These are phyloP conservation scores for Galagoides demidoff DNA, from an alignment of 2,797 vertebrate genomes.

Conservation along the genomic window DNA sequence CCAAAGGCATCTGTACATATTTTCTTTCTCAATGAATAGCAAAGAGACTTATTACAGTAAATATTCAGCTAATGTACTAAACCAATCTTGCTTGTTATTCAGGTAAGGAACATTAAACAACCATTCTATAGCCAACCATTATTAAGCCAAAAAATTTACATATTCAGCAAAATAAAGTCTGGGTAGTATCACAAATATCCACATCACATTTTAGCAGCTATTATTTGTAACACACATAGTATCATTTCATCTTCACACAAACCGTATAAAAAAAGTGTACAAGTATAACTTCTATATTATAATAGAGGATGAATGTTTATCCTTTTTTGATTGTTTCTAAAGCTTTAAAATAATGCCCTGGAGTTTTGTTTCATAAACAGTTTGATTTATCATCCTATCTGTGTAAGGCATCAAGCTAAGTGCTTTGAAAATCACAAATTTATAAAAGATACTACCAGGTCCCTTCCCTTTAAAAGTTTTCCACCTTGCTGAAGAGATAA, in stretches of 20 bases:
- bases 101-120: neutral
- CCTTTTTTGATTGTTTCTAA: neutral
- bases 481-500: neutral
- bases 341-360: neutral
- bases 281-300: neutral
- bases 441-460: neutral
- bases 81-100: neutral
- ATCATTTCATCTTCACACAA: neutral
- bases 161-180: neutral
- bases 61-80: neutral
- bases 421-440: neutral
- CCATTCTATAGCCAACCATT: neutral
- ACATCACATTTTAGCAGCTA: neutral
- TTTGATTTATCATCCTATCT: neutral
- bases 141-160: neutral
- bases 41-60: neutral
- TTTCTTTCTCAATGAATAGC: neutral
- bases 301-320: neutral
- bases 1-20: neutral
- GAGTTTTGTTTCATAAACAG: neutral
- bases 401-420: neutral
- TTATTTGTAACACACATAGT: neutral
- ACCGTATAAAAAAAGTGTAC: neutral
- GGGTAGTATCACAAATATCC: neutral
- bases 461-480: constrained; percentile 4